These are phyloP conservation scores for Ceuthmochares aereus DNA, from an alignment of 2,113 vertebrate genomes.

Conservation along the genomic window DNA sequence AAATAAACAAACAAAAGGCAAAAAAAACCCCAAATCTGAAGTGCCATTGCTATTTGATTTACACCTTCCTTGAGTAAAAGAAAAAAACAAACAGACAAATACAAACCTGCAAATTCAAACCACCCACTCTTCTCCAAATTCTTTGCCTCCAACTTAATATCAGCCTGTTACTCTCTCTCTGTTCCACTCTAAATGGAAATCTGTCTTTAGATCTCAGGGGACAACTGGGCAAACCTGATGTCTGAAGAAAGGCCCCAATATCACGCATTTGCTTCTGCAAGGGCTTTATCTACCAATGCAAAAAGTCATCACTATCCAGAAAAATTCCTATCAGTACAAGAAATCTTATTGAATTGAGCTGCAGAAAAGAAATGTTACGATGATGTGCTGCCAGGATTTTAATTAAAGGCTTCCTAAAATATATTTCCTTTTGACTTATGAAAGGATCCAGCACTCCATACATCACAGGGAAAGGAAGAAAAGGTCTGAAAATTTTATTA, in stretches of 20 bases:
- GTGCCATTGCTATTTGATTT: neutral
- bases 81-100: neutral
- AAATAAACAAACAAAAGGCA: slow-evolving; percentile 15
- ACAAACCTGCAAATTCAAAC: neutral
- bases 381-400: neutral
- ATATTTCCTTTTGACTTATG: neutral
- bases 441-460: neutral
- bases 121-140: neutral
- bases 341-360: neutral
- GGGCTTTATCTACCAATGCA: neutral
- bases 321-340: neutral
- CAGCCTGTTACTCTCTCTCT: neutral
- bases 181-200: slow-evolving; percentile 38
- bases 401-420: slow-evolving; percentile 31
- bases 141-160: neutral
- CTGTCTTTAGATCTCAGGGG: slow-evolving; percentile 46
- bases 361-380: neutral
- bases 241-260: slow-evolving; percentile 4
- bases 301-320: neutral
- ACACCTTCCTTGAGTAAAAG: neutral
- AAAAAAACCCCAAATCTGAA: neutral
- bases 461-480: neutral
- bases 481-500: neutral
- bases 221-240: slow-evolving; percentile 22
- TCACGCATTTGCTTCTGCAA: slow-evolving; percentile 3